Evolutionary conservation across 2,113 vertebrate genomes (phyloP), one percentile per base, ranked within the genome.

Genomic region (Mellivora capensis): DNA sequence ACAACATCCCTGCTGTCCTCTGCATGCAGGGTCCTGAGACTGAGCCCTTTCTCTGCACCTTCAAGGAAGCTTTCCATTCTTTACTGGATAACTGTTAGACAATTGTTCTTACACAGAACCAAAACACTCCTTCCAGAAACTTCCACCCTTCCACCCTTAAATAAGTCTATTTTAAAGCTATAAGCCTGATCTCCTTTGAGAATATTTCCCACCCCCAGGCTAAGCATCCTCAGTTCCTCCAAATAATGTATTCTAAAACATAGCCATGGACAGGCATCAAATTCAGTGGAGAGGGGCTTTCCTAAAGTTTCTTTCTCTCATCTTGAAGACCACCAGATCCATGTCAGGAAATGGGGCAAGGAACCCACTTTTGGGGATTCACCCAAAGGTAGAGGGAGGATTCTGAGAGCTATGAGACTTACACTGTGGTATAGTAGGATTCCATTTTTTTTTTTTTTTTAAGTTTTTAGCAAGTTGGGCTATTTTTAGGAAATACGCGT

Each of bases 81-180:
- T 44, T 44, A 20, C 27, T 59, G 52, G 34, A 57, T 49, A 62
- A 61, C n/a, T 27, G 44, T 34, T 95, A 94, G 67, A 82, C 6
- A 54, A 59, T 72, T 17, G 6, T 59, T 91, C 79, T 96, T 87
- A 67, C 10, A 59, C 17, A 42, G 59, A 92, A 77, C 82, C 49
- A 85, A 93, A 93, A 84, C 54, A 64, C n/a, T 93, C 61, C 49
- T 96, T 91, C 84, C 3, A 4, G 80, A 97, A 97, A 97, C 90
- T 90, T 97, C 92, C 76, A 96, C 54, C 57, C 47, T 93, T 82
- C 74, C 25, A 21, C 37, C 52, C 92, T 82, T 94, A 34, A 95
- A 76, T 84, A 84, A 93, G 44, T 87, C 20, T 91, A 39, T 83
- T 90, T 91, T 93, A 64, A 93, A 59, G 14, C 23, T 79, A 0